Conservation (phyloP, 2,888 invertebrate species). For the Hydroisotoma schaefferi region DNA sequence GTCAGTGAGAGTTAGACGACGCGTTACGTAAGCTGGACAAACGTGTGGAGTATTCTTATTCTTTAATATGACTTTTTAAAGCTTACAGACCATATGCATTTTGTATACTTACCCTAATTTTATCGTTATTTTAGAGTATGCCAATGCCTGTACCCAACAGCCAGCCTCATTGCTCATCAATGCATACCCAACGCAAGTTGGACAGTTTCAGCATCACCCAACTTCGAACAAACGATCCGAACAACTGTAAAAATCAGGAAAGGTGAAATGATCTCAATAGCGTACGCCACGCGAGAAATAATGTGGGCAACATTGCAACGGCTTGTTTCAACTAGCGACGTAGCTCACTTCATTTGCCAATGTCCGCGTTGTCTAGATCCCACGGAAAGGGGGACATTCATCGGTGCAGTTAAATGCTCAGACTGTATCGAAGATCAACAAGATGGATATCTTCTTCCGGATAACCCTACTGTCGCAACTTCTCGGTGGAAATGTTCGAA, state of each 20-base stretch:
- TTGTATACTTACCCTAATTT: not conserved
- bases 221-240: slow-evolving; percentile 37
- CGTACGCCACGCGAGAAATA: slow-evolving; percentile 39
- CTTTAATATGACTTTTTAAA: too few species aligned
- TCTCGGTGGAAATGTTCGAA: slow-evolving; percentile 35
- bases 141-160: slow-evolving; percentile 38
- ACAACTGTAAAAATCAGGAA: slow-evolving; percentile 30
- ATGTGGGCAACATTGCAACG: slow-evolving; percentile 39
- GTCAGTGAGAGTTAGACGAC: slow-evolving; percentile 18
- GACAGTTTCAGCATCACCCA: slow-evolving; percentile 36
- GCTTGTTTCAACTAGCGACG: slow-evolving; percentile 39
- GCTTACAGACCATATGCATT: too few species aligned
- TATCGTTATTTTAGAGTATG: slow-evolving; percentile 22
- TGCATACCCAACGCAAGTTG: slow-evolving; percentile 36
- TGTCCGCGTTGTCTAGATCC: slow-evolving; percentile 38
- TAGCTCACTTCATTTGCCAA: slow-evolving; percentile 42
- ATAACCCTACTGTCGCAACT: slow-evolving; percentile 27
- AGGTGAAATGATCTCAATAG: slow-evolving; percentile 38
- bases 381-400: slow-evolving; percentile 34
- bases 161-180: slow-evolving; percentile 33
- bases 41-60: too few species aligned
- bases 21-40: slow-evolving; percentile 32
- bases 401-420: slow-evolving; percentile 38
- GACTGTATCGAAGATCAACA: slow-evolving; percentile 20
- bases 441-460: slow-evolving; percentile 35